phyloP scores from a whole-genome alignment of 2,113 vertebrate genomes.

The Microtus pennsylvanicus region DNA sequence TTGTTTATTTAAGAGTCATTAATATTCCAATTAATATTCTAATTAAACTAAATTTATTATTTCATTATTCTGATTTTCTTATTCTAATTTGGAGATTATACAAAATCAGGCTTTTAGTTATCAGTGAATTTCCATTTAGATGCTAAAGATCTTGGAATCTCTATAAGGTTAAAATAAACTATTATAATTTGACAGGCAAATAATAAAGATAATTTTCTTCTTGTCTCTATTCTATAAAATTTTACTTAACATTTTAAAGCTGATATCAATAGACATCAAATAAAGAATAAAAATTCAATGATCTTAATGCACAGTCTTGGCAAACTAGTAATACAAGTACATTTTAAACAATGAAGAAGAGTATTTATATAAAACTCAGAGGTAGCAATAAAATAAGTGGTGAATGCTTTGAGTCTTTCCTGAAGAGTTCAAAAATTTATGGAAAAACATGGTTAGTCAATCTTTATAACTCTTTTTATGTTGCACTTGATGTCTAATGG shows the following conservation, averaged over 20 bases:
- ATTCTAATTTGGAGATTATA: background rate
- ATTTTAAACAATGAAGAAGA: background rate
- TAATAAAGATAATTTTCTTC: conserved; percentile 14
- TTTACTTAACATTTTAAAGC: background rate
- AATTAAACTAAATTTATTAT: background rate
- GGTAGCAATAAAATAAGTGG: background rate
- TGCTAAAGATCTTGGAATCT: background rate
- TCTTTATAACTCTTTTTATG: background rate
- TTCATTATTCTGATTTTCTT: background rate
- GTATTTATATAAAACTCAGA: background rate
- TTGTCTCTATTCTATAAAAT: background rate
- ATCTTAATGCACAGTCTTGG: background rate
- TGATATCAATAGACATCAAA: background rate
- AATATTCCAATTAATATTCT: background rate
- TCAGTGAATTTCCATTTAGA: background rate
- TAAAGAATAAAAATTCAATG: background rate
- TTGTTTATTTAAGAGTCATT: background rate
- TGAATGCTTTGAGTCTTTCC: background rate
- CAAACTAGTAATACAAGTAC: background rate
- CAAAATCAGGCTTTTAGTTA: background rate
- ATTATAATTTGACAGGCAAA: background rate
- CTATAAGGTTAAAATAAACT: background rate
- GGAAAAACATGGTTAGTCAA: background rate
- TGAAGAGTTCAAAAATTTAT: background rate
- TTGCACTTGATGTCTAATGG: background rate